A percentile compares a stretch with the other conserved stretches of the same genome.
Conservation (phyloP, 2,888 invertebrate species). For the Yponomeuta plumbellus region DNA sequence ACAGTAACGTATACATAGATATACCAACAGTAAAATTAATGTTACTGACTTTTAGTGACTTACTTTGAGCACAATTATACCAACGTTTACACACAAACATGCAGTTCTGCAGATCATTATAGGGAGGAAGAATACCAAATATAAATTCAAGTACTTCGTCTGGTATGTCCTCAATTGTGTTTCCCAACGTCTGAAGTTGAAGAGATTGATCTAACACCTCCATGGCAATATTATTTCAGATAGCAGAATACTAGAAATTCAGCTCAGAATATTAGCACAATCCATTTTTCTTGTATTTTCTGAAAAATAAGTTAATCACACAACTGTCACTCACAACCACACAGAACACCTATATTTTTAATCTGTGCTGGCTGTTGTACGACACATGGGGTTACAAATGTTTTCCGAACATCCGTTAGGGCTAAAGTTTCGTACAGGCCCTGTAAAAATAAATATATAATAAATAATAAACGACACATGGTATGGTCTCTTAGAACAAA, state of each 20-base stretch:
- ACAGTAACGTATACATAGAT: conserved; percentile 7
- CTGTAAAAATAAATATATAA: too few relatives aligned
- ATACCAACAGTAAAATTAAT: background rate
- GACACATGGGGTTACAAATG: too few relatives aligned
- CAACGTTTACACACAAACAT: conserved; percentile 91
- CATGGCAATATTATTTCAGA: conserved; percentile 33
- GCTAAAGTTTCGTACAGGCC: too few relatives aligned
- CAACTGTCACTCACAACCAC: too few relatives aligned
- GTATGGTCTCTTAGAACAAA: too few relatives aligned
- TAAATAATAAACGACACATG: too few relatives aligned
- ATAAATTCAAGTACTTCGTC: conserved; percentile 96
- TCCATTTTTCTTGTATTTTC: too few relatives aligned
- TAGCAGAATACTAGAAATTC: background rate
- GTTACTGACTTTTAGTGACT: conserved; percentile 40
- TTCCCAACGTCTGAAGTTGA: conserved; percentile 47
- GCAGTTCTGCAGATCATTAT: conserved; percentile 91
- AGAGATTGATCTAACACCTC: conserved; percentile 52
- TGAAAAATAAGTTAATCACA: too few relatives aligned
- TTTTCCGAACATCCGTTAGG: too few relatives aligned
- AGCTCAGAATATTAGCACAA: too few relatives aligned
- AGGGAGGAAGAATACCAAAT: conserved; percentile 91
- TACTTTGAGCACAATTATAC: conserved; percentile 90
- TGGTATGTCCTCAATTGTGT: conserved; percentile 83
- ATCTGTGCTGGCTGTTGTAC: too few relatives aligned
- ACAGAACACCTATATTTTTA: too few relatives aligned